Evolutionary conservation across 2,113 vertebrate species (phyloP).

Genomic region (Vulpes ferrilata): DNA sequence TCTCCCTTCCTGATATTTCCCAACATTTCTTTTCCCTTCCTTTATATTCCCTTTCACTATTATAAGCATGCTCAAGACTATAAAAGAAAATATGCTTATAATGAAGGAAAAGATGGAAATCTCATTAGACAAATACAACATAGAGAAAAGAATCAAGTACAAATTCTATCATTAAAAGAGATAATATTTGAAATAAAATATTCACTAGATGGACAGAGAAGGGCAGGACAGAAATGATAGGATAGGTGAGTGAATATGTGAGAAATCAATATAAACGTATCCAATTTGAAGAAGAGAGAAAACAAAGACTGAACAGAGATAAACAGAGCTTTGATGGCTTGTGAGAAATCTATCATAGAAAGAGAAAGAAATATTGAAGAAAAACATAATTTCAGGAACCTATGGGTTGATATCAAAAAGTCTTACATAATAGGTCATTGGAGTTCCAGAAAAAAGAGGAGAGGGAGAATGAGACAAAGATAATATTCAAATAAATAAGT

Average conservation of each 20-base stretch:
- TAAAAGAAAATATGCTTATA: background rate
- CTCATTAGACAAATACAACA: background rate
- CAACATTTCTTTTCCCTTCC: no score
- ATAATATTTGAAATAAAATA: slow-evolving; percentile 29
- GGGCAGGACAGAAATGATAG: background rate
- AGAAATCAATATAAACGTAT: background rate
- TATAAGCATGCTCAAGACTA: background rate
- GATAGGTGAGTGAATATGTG: background rate
- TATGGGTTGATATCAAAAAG: background rate
- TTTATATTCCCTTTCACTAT: no score
- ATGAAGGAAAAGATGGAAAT: background rate
- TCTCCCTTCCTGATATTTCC: no score
- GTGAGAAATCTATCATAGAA: background rate
- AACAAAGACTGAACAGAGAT: background rate
- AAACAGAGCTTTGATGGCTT: background rate
- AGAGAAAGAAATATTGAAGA: background rate
- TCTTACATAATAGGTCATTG: background rate
- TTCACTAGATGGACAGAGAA: background rate
- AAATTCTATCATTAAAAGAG: background rate
- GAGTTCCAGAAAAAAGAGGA: background rate
- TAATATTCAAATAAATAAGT: background rate
- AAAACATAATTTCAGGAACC: background rate
- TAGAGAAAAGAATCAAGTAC: background rate
- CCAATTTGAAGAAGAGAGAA: background rate
- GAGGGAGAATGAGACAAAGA: background rate